Conservation (phyloP, 2,113 vertebrate species). For the Glareola pratincola region DNA sequence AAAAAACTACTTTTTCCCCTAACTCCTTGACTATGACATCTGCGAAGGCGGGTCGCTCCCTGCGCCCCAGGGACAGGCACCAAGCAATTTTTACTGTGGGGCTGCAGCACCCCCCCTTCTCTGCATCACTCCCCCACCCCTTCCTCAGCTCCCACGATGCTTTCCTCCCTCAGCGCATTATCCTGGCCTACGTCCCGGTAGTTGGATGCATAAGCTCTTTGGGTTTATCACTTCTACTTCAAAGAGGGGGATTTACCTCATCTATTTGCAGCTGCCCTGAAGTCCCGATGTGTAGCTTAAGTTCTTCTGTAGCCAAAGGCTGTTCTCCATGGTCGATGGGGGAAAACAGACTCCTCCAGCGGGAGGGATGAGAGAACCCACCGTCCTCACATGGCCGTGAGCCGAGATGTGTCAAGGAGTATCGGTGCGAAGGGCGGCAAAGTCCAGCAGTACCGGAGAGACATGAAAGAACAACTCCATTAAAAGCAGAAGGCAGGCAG, state of each 20-base stretch:
- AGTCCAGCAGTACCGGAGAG: not conserved
- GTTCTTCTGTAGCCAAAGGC: not conserved
- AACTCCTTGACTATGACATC: not conserved
- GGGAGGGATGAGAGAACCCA: not conserved
- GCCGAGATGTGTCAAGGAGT: not conserved
- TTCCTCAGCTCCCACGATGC: accelerated
- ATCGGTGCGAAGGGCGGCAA: not conserved
- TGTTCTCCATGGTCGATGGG: not conserved
- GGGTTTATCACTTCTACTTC: not conserved
- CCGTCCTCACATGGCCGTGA: not conserved
- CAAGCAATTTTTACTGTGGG: not conserved
- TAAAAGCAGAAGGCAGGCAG: not conserved
- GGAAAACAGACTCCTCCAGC: not conserved
- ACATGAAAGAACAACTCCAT: not conserved
- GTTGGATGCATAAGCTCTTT: not conserved
- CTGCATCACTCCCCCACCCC: not conserved
- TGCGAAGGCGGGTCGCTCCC: not conserved
- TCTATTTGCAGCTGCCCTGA: not conserved
- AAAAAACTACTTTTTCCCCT: not conserved
- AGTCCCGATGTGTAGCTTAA: not conserved
- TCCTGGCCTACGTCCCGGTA: not conserved
- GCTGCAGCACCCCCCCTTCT: not conserved
- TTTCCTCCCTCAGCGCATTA: not conserved
- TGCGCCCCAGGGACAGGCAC: not conserved
- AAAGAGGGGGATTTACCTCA: not conserved